phyloP scores from a whole-genome alignment of 2,113 vertebrate species.

The Nyctibius bracteatus region DNA sequence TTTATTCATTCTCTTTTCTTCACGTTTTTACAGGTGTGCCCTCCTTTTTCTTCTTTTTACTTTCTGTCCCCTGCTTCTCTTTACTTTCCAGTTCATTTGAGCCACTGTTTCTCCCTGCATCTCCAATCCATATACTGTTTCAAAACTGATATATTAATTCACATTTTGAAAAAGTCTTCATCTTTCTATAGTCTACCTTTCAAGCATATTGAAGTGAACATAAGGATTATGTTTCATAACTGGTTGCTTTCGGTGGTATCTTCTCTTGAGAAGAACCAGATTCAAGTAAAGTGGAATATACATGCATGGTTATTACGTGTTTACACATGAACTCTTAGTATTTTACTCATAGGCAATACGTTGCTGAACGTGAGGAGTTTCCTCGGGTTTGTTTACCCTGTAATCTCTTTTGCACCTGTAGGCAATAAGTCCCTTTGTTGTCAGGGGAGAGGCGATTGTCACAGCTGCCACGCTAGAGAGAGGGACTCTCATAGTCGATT shows the following conservation, averaged over 20 bases:
- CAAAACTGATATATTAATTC: not conserved
- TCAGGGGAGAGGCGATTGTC: not conserved
- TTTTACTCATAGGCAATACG: rapidly evolving
- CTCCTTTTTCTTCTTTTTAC: not conserved
- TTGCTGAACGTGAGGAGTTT: rapidly evolving
- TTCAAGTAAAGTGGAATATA: rapidly evolving
- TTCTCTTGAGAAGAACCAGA: not conserved
- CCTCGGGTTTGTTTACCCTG: rapidly evolving
- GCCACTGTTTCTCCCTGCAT: not conserved
- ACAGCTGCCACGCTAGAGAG: rapidly evolving
- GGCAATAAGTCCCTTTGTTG: rapidly evolving
- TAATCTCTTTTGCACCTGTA: too few species aligned
- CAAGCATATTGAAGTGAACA: rapidly evolving
- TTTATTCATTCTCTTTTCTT: not conserved
- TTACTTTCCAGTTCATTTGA: not conserved
- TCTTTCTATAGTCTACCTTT: not conserved
- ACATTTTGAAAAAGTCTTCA: not conserved
- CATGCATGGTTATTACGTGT: rapidly evolving
- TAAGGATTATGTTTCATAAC: rapidly evolving
- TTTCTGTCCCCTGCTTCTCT: not conserved
- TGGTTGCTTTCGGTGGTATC: rapidly evolving
- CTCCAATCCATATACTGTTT: not conserved
- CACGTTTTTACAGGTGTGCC: not conserved
- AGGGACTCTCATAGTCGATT: not conserved
- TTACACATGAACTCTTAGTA: rapidly evolving